Evolutionary conservation across 1,140 invertebrate genomes (phyloP).

Genomic region (Diuraphis noxia): DNA sequence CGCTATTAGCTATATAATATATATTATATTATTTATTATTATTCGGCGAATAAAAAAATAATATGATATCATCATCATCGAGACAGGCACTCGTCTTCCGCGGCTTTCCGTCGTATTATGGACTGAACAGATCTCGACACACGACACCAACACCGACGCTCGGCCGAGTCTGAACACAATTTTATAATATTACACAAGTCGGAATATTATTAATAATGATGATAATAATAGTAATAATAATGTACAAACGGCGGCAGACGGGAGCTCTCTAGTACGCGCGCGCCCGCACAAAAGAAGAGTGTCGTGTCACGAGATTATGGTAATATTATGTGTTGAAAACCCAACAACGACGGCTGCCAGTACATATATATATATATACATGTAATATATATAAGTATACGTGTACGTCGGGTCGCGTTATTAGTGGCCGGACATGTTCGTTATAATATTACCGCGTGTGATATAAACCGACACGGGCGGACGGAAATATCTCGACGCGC

Average conservation of each 20-base stretch:
- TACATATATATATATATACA: not conserved
- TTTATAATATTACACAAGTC: not conserved
- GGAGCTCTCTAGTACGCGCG: conserved; percentile 21
- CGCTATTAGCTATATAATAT: not conserved
- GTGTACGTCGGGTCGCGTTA: conserved; percentile 3
- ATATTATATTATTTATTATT: not conserved
- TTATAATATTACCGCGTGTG: conserved; percentile 3
- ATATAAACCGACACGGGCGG: not conserved
- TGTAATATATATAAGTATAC: not conserved
- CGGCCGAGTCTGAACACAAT: not conserved
- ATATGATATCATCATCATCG: not conserved
- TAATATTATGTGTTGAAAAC: conserved; percentile 45
- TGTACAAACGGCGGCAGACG: conserved; percentile 21
- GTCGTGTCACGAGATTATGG: conserved; percentile 52
- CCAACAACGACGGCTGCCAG: conserved; percentile 23
- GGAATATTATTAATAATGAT: not conserved
- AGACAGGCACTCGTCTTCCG: not conserved
- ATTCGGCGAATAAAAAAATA: not conserved
- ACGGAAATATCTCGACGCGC: not conserved
- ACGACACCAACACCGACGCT: not conserved
- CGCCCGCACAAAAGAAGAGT: conserved; percentile 38
- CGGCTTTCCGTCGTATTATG: not conserved
- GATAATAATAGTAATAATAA: not conserved
- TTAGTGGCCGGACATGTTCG: conserved; percentile 41
- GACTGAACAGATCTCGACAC: not conserved